phyloP scores from a whole-genome alignment of 2,113 vertebrate genomes.

The Sebastes schlegelii region DNA sequence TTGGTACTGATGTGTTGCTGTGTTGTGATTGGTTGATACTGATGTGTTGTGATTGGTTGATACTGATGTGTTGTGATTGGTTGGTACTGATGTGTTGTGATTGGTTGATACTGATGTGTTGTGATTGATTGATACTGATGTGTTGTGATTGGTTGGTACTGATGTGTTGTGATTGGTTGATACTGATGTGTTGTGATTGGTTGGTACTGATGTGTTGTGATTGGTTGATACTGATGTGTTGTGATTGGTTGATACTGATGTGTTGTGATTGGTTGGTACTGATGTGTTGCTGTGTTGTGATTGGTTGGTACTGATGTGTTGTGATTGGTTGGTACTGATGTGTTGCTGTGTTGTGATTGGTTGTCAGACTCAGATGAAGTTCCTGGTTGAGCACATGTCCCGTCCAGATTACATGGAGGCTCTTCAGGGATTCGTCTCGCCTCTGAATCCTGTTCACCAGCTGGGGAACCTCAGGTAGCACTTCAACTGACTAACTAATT shows the following conservation, averaged over 20 bases:
- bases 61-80: not conserved
- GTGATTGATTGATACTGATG: slow-evolving; percentile 52
- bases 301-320: slow-evolving; percentile 15
- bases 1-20: slow-evolving; percentile 2
- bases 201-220: not conserved
- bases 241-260: not conserved
- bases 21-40: not conserved
- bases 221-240: slow-evolving; percentile 14
- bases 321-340: not conserved
- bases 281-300: not conserved
- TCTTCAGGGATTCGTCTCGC: slow-evolving; percentile 86
- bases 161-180: not conserved
- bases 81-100: slow-evolving; percentile 2
- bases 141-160: slow-evolving; percentile 4
- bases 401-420: slow-evolving; percentile 87
- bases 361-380: slow-evolving; percentile 87
- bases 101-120: not conserved
- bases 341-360: slow-evolving; percentile 46
- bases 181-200: slow-evolving; percentile 54
- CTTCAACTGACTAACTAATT: not conserved
- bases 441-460: slow-evolving; percentile 87
- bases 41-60: slow-evolving; percentile 57
- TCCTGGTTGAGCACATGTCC: slow-evolving; percentile 88
- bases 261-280: slow-evolving; percentile 54
- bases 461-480: too few relatives aligned